These are phyloP conservation scores for Parazoanthus darwini DNA, from an alignment of 92 coral and sea anemone species.

Conservation along the genomic window DNA sequence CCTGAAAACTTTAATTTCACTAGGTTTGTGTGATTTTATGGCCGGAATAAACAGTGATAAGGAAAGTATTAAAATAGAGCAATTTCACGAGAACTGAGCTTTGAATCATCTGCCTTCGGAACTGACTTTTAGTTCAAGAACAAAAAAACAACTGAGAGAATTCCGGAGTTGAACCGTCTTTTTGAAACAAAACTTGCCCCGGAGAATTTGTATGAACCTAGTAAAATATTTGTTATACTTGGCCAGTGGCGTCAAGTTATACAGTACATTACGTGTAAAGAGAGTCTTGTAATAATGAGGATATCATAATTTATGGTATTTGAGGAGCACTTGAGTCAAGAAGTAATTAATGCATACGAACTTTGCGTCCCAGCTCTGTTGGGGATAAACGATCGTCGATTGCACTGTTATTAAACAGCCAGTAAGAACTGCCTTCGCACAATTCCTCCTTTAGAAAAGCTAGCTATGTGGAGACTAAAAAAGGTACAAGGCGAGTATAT, in stretches of 20 bases:
- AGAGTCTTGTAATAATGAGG: not conserved
- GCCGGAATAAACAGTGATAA: slow-evolving; percentile 13
- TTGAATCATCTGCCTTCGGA: not conserved
- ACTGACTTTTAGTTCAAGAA: not conserved
- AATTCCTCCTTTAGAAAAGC: not conserved
- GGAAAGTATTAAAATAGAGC: not conserved
- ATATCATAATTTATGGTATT: not conserved
- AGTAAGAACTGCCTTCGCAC: not conserved
- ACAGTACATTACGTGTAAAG: not conserved
- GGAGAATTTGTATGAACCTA: not conserved
- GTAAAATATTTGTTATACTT: not conserved
- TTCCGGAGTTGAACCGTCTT: not conserved
- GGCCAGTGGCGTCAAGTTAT: not conserved
- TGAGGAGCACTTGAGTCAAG: not conserved
- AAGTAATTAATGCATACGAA: not conserved
- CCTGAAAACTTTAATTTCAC: not conserved
- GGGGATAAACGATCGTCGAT: not conserved
- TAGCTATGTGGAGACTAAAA: not conserved
- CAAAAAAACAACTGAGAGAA: not conserved
- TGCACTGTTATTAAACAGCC: not conserved
- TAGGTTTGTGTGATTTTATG: not conserved
- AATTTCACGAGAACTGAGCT: not conserved
- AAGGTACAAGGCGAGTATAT: not conserved
- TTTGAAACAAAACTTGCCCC: not conserved
- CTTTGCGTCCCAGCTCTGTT: not conserved